These are phyloP conservation scores for Celastrina argiolus DNA, from an alignment of 2,888 invertebrate genomes.

Conservation along the genomic window DNA sequence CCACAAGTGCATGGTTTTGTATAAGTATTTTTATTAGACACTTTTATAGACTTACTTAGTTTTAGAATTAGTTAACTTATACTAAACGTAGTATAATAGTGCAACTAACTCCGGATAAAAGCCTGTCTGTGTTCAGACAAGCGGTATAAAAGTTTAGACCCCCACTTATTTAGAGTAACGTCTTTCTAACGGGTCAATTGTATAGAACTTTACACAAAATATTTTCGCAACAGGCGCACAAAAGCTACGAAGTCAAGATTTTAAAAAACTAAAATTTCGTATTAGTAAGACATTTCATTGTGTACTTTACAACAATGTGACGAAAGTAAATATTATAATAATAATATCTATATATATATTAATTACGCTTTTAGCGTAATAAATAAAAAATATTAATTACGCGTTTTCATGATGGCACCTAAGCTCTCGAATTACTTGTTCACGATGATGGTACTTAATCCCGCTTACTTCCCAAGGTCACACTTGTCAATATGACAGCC, in stretches of 20 bases:
- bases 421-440: too few relatives aligned
- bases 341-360: too few relatives aligned
- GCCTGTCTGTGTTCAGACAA: constrained; percentile 13
- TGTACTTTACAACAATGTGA: too few relatives aligned
- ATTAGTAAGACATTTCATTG: too few relatives aligned
- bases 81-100: constrained; percentile 7
- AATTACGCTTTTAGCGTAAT: too few relatives aligned
- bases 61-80: too few relatives aligned
- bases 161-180: not conserved
- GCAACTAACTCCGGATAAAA: constrained; percentile 10
- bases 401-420: too few relatives aligned
- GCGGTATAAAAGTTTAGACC: not conserved
- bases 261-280: too few relatives aligned
- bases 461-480: constrained; percentile 10
- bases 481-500: constrained; percentile 14
- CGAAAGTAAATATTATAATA: too few relatives aligned
- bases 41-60: not conserved
- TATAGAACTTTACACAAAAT: not conserved
- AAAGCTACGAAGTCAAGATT: too few relatives aligned
- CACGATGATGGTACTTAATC: not conserved
- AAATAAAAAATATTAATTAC: too few relatives aligned
- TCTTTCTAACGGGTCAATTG: not conserved
- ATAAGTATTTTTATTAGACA: constrained; percentile 7
- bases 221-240: not conserved
- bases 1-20: not conserved